Base-by-base conservation (phyloP, 2,113 vertebrate genomes). In the Pseudolaguvia tuberculata region DNA sequence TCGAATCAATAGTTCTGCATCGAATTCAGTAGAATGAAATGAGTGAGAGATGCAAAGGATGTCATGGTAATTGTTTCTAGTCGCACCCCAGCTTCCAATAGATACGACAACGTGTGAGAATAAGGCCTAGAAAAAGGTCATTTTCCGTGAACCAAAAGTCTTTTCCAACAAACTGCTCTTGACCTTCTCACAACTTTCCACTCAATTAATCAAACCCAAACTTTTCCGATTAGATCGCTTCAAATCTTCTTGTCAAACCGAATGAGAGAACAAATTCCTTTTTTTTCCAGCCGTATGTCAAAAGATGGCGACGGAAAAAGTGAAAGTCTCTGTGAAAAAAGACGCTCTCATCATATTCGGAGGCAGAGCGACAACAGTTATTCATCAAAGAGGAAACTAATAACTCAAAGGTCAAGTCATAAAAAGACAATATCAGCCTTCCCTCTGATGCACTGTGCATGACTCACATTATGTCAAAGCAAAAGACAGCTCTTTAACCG, bases 361-460 rank as follows among this genome's bases (percentile, higher is more conserved):
- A 83, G 87, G 81, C 84, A 88, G 84, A 18, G 50, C 70, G 72
- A 80, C 71, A 81, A 82, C 85, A 87, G 87, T 88, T 88, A 88
- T 91, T 90, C 86, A 90, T 90, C 88, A 91, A 88, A 90, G 85
- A 79, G 66, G 72, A 84, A 86, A 84, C 74, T 89, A 91, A 90
- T 83, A 88, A 80, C 78, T 92, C 86, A 92, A 92, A 91, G 90
- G 90, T 91, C 90, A 92, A 84, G 86, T 87, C 86, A 89, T 91
- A 91, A 91, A 90, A 88, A 86, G 71, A 89, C 89, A 91, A 91
- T 89, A 90, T 91, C 86, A 84, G 85, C 83, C 87, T 85, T 90
- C 84, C 87, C 87, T 85, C 85, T 80, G 27, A 78, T 79, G 80
- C 83, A 78, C 78, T 48, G 80, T 75, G 81, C 88, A 89, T 88